These are phyloP conservation scores for Diprion similis DNA, from an alignment of 1,140 invertebrate genomes.

Conservation along the genomic window DNA sequence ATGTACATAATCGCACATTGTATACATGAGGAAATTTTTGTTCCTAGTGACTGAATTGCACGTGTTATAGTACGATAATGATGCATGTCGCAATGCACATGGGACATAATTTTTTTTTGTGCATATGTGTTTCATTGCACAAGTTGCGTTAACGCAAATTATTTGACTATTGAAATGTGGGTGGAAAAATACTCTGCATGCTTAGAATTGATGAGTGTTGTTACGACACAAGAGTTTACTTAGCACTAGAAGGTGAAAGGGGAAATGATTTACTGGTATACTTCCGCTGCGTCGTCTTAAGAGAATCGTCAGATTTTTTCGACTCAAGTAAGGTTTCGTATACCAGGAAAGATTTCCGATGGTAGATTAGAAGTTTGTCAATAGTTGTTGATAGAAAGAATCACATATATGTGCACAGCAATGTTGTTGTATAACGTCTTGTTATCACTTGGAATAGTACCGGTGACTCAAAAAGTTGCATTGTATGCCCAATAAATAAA, in stretches of 20 bases:
- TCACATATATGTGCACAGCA: too few relatives aligned
- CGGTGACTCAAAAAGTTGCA: neutral
- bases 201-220: too few relatives aligned
- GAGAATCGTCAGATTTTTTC: too few relatives aligned
- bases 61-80: neutral
- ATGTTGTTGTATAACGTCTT: too few relatives aligned
- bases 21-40: neutral
- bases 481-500: neutral
- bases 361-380: neutral
- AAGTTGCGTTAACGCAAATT: neutral
- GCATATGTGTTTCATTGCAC: neutral
- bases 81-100: neutral
- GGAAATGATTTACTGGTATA: too few relatives aligned
- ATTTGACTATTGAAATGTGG: too few relatives aligned
- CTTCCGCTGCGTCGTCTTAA: too few relatives aligned
- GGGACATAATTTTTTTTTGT: neutral
- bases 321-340: neutral
- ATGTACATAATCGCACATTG: too few relatives aligned
- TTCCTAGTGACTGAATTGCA: neutral
- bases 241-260: too few relatives aligned
- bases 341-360: neutral
- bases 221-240: neutral
- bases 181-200: too few relatives aligned
- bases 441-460: neutral
- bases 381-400: too few relatives aligned